Evolutionary conservation across 2,113 vertebrate species (phyloP).

Genomic region (Eubucco bourcierii): DNA sequence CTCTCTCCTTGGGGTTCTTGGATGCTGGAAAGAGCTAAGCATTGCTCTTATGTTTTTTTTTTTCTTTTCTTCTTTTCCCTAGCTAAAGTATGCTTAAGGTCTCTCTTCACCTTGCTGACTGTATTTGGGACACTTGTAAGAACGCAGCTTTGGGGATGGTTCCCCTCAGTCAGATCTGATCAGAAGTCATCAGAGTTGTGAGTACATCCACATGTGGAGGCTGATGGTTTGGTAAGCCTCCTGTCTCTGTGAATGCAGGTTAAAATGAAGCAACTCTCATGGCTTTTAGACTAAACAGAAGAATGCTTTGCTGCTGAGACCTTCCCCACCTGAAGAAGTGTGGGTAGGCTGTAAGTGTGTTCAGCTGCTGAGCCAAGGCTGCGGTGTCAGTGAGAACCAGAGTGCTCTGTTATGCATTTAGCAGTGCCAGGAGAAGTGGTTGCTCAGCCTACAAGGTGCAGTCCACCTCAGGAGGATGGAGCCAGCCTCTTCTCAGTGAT

Average conservation of each 20-base stretch:
- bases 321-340: not conserved
- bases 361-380: not conserved
- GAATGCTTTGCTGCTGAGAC: not conserved
- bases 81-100: not conserved
- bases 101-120: not conserved
- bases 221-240: not conserved
- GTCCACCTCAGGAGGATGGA: not conserved
- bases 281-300: not conserved
- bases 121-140: not conserved
- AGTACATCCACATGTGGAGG: not conserved
- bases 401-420: not conserved
- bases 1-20: not conserved
- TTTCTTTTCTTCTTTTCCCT: not conserved
- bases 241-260: not conserved
- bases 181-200: not conserved
- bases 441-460: not conserved
- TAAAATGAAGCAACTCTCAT: not conserved
- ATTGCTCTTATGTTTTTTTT: not conserved
- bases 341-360: not conserved
- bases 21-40: not conserved
- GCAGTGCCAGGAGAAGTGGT: not conserved
- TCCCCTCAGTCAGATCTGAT: not conserved
- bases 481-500: too few relatives aligned
- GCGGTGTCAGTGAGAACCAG: fast-evolving
- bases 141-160: not conserved